Percentiles rank a stretch among this genome's conserved stretches.
These are phyloP conservation scores for Drosophila miranda DNA, from an alignment of 1,140 invertebrate genomes.

Conservation along the genomic window DNA sequence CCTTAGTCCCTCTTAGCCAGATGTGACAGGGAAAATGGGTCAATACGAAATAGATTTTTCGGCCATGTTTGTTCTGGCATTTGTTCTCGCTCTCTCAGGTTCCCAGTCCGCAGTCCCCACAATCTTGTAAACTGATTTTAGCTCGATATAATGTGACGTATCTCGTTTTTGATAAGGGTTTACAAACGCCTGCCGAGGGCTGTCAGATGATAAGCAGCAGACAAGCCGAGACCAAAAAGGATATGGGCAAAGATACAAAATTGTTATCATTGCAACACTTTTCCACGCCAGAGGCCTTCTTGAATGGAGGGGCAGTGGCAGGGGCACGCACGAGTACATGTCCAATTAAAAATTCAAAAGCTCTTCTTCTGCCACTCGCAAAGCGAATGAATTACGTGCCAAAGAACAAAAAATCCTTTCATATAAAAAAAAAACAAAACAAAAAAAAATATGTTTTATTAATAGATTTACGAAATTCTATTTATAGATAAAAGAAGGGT, in stretches of 20 bases:
- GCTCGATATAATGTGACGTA: constrained; percentile 48
- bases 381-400: constrained; percentile 42
- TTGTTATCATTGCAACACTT: constrained; percentile 43
- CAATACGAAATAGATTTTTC: constrained; percentile 47
- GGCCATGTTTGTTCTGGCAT: constrained; percentile 10
- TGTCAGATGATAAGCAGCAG: constrained; percentile 46
- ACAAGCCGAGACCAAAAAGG: constrained; percentile 25
- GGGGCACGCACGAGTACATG: constrained; percentile 16
- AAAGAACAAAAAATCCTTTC: constrained; percentile 28
- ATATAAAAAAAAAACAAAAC: background rate
- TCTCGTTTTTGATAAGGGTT: constrained; percentile 41
- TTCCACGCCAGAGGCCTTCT: no score
- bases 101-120: no score
- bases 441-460: constrained; percentile 24
- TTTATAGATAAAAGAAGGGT: constrained; percentile 13
- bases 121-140: constrained; percentile 35
- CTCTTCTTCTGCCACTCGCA: constrained; percentile 42
- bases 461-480: constrained; percentile 3
- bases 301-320: background rate
- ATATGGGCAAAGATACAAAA: constrained; percentile 14
- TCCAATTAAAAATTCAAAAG: constrained; percentile 52
- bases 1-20: background rate
- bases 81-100: background rate
- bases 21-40: constrained; percentile 49
- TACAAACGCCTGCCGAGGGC: background rate